These are phyloP conservation scores for Rhadina sibilatrix DNA, from an alignment of 2,113 vertebrate species.

Conservation along the genomic window DNA sequence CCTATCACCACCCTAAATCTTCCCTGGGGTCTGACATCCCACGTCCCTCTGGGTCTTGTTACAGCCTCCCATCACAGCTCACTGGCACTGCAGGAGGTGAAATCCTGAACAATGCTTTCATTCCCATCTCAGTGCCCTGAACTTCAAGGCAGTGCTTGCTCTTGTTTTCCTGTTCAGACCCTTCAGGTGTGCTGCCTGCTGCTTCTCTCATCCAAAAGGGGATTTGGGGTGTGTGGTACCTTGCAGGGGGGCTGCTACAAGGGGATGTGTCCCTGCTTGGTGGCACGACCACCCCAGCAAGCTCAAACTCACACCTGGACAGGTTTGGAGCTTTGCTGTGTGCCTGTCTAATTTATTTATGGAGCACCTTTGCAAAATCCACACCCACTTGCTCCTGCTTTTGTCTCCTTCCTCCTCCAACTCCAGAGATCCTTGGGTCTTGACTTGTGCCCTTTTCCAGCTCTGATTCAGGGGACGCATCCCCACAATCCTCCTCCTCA, in stretches of 20 bases:
- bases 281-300: neutral
- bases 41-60: neutral
- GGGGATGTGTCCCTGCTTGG: neutral
- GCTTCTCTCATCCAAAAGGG: neutral
- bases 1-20: neutral
- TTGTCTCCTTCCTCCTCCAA: neutral
- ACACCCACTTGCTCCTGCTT: neutral
- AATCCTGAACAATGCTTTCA: neutral
- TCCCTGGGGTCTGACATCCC: neutral
- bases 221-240: neutral
- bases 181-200: neutral
- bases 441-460: neutral
- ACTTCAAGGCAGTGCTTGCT: neutral
- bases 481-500: neutral
- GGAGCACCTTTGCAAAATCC: neutral
- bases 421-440: neutral
- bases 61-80: neutral
- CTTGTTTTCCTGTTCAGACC: neutral
- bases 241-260: fast-evolving
- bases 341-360: neutral
- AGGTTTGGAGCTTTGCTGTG: neutral
- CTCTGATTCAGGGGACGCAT: neutral
- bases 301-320: neutral
- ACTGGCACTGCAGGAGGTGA: neutral
- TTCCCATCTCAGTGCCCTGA: neutral